phyloP scores from a whole-genome alignment of 1,140 invertebrate genomes.

The Drosophila virilis region DNA sequence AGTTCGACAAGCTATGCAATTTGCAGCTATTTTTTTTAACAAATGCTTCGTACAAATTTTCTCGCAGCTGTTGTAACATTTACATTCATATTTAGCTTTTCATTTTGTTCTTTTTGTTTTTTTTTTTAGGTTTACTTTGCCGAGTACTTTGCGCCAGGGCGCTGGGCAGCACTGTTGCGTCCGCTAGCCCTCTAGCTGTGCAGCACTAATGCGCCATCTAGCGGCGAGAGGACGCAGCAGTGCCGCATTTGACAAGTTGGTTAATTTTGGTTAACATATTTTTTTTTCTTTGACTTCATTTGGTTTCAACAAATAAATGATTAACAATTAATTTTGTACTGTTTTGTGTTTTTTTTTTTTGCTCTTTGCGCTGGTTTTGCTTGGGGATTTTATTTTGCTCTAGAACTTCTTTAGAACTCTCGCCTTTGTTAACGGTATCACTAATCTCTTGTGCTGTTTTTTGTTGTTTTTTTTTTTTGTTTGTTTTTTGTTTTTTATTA shows the following conservation, averaged over 20 bases:
- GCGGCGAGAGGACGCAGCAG: not conserved
- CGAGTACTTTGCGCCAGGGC: constrained; percentile 2
- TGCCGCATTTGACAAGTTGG: constrained; percentile 8
- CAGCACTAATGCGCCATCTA: constrained; percentile 1
- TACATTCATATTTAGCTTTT: not conserved
- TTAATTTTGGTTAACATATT: constrained; percentile 32
- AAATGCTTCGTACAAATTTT: constrained; percentile 71
- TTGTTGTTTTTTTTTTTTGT: no score
- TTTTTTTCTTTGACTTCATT: constrained; percentile 33
- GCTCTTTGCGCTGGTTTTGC: constrained; percentile 29
- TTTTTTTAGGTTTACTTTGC: constrained; percentile 8
- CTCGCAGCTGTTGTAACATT: constrained; percentile 65
- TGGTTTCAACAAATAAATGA: constrained; percentile 68
- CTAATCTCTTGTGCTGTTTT: constrained; percentile 64
- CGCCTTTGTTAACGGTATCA: constrained; percentile 71
- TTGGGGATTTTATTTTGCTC: constrained; percentile 11
- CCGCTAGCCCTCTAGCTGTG: not conserved
- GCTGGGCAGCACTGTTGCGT: not conserved
- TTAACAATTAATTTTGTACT: constrained; percentile 79
- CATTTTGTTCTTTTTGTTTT: constrained; percentile 2
- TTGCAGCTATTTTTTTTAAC: constrained; percentile 49
- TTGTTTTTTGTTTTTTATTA: constrained; percentile 14
- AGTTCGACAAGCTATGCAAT: constrained; percentile 70
- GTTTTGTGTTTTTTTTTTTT: constrained; percentile 57
- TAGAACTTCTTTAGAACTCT: constrained; percentile 43